These are phyloP conservation scores for Hofmannophila pseudospretella DNA, from an alignment of 2,888 invertebrate species.

Conservation along the genomic window DNA sequence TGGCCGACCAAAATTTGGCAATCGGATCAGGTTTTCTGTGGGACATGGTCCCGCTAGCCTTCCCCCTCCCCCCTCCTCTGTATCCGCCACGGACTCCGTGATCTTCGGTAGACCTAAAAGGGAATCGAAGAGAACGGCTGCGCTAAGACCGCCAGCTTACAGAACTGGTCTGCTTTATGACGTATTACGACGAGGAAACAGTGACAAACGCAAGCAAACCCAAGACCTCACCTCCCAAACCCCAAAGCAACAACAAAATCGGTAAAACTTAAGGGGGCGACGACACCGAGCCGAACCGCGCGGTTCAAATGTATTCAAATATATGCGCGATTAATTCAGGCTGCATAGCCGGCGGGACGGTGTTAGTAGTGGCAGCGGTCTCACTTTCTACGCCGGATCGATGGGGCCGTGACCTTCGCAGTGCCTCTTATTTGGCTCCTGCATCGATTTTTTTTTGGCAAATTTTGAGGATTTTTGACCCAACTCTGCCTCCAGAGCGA, in stretches of 20 bases:
- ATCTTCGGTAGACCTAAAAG: too few species aligned
- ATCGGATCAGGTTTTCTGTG: too few species aligned
- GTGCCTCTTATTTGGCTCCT: constrained; percentile 68
- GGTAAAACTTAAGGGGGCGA: constrained; percentile 74
- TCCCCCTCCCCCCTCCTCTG: too few species aligned
- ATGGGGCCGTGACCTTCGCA: constrained; percentile 76
- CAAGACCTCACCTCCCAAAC: constrained; percentile 14
- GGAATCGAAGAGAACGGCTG: too few species aligned
- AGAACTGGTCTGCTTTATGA: too few species aligned
- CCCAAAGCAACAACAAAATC: constrained; percentile 50
- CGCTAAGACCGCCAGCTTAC: too few species aligned
- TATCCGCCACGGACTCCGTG: too few species aligned
- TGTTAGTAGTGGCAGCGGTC: constrained; percentile 77
- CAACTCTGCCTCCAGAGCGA: too few species aligned
- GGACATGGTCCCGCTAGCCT: too few species aligned
- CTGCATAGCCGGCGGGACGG: constrained; percentile 77
- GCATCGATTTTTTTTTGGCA: constrained; percentile 52
- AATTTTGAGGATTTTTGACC: constrained; percentile 6
- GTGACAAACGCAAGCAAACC: constrained; percentile 2
- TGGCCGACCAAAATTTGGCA: too few species aligned
- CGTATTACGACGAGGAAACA: too few species aligned
- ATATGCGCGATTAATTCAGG: constrained; percentile 79
- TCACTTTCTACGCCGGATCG: constrained; percentile 77
- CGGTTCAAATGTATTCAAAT: constrained; percentile 71
- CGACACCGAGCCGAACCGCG: constrained; percentile 66